Evolutionary conservation across 2,797 vertebrate species (phyloP), one percentile per base, ranked within the genome.

Genomic region (Rhabdophis nuchalis): DNA sequence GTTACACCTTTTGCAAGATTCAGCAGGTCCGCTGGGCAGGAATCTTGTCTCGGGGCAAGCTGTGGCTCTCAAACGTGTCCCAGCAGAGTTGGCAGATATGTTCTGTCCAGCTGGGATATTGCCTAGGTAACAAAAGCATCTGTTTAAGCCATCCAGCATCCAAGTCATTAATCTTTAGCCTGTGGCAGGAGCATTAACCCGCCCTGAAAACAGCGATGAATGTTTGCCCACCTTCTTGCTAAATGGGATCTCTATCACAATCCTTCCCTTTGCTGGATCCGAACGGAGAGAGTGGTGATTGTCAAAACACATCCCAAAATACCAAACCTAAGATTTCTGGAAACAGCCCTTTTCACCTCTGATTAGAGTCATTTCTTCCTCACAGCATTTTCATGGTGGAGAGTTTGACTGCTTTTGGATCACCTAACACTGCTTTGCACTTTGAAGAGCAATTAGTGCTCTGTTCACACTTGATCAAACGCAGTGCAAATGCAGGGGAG

Each of bases 391-490:
- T 92, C 95, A 85, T 92, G 90, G 94, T 89, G 36, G 58, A 92
- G 13, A 90, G 89, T 54, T 88, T 95, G 95, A 94, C 94, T 18
- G 72, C 94, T 95, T 94, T 94, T 94, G 95, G 96, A 94, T 93
- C 72, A 3, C 0, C 0, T 64, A 95, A 61, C n/a, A 36, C 64
- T 95, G 53, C 61, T 36, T 94, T n/a, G 87, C 89, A 93, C 85
- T 94, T 77, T 91, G 36, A 93, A 95, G 95, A 91, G 94, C 94
- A 94, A 95, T 94, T 93, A 93, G 50, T 85, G 91, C 92, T 93
- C 95, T 95, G 95, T 94, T 92, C 94, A 86, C 91, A 94, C 82
- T 88, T 95, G 95, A 97, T 96, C 95, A 96, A 96, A 96, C 92
- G 52, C 87, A 92, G 94, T 94, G 94, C 93, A 94, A 90, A 92